These are phyloP conservation scores for Pseudococcus longispinus DNA, from an alignment of 2,888 invertebrate genomes.

Conservation along the genomic window DNA sequence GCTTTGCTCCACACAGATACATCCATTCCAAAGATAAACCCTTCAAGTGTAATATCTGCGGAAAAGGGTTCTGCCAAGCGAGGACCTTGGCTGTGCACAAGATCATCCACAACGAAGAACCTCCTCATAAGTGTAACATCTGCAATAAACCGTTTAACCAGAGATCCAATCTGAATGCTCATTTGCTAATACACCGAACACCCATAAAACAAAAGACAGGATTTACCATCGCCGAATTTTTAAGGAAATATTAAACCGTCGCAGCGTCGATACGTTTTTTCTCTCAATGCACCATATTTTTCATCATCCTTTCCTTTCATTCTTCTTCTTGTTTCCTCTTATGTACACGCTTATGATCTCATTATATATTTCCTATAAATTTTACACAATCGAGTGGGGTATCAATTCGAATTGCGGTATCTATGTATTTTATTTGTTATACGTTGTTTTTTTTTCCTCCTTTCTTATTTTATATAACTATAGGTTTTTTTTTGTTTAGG, in stretches of 20 bases:
- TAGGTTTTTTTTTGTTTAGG: background rate
- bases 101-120: slow-evolving; percentile 77
- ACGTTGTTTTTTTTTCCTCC: background rate
- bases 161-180: background rate
- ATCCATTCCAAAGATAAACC: slow-evolving; percentile 98
- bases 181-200: slow-evolving; percentile 20
- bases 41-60: slow-evolving; percentile 94
- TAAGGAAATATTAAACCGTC: background rate
- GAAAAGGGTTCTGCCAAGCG: slow-evolving; percentile 96
- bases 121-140: slow-evolving; percentile 12
- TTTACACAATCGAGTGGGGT: background rate
- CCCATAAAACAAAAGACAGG: slow-evolving; percentile 37
- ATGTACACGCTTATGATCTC: slow-evolving; percentile 5
- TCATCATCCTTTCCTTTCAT: background rate
- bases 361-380: background rate
- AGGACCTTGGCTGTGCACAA: slow-evolving; percentile 94
- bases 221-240: slow-evolving; percentile 52
- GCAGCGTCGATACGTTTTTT: background rate
- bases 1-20: slow-evolving; percentile 79
- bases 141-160: slow-evolving; percentile 37
- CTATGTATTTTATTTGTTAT: background rate
- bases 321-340: background rate
- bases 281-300: background rate
- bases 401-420: background rate
- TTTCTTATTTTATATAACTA: background rate